Evolutionary conservation across 2,113 vertebrate species (phyloP).

Genomic region (Campylomormyrus numenius): DNA sequence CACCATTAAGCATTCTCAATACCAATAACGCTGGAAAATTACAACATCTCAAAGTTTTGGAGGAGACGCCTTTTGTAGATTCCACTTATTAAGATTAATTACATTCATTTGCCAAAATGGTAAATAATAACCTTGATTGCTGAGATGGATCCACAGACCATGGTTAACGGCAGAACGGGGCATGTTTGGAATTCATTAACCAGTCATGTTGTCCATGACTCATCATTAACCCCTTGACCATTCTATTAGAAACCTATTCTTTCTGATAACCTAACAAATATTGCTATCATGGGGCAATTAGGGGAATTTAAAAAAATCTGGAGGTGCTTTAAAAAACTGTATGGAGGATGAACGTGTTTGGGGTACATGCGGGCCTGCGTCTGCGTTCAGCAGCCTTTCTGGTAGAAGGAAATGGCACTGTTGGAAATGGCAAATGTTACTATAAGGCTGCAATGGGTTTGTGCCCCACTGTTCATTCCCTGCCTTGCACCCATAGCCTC

Average conservation of each 20-base stretch:
- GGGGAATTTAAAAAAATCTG: neutral
- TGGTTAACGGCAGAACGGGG: neutral
- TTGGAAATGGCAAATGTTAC: neutral
- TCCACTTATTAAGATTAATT: conserved; percentile 23
- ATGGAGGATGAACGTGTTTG: neutral
- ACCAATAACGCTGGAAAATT: conserved; percentile 3
- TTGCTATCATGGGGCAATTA: neutral
- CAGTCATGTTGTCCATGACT: neutral
- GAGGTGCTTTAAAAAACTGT: neutral
- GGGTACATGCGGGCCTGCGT: neutral
- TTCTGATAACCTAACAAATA: neutral
- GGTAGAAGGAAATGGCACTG: neutral
- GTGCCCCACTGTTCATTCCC: neutral
- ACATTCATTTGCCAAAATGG: conserved; percentile 27
- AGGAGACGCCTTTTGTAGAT: conserved; percentile 4
- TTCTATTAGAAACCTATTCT: neutral
- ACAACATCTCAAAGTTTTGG: conserved; percentile 20
- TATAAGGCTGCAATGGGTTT: neutral
- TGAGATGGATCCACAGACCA: neutral
- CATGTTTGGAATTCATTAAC: neutral
- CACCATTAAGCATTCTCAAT: conserved; percentile 32
- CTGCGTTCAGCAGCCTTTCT: neutral
- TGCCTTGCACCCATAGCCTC: neutral
- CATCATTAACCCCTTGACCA: neutral
- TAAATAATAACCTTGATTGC: conserved; percentile 10